phyloP scores from a whole-genome alignment of 2,797 vertebrate species.

The Poliocrania exsul region DNA sequence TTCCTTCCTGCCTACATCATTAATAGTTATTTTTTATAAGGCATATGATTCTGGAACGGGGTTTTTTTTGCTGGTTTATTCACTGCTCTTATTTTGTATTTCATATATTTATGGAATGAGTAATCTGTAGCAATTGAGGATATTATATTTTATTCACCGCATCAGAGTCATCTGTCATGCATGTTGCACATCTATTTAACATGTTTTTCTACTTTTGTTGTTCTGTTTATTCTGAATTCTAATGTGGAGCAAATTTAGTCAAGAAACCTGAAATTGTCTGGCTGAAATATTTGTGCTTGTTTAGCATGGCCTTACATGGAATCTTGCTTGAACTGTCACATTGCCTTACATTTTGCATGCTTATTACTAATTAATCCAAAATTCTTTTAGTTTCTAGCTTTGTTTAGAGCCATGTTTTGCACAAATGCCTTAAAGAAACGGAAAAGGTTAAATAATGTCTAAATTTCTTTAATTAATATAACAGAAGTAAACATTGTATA shows the following conservation, averaged over 20 bases:
- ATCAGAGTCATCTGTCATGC: not conserved
- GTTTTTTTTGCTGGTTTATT: not conserved
- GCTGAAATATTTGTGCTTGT: not conserved
- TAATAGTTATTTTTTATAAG: not conserved
- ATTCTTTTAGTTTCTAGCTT: not conserved
- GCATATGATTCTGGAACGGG: not conserved
- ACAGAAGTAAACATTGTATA: not conserved
- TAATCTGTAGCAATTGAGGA: not conserved
- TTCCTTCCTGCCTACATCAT: accelerated
- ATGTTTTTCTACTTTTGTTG: not conserved
- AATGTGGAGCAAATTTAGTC: not conserved
- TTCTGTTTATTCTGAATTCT: slow-evolving; percentile 1
- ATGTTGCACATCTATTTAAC: slow-evolving; percentile 16
- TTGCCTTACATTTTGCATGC: not conserved
- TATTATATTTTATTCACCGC: slow-evolving; percentile 25
- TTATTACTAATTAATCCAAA: slow-evolving; percentile 1
- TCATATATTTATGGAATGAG: not conserved
- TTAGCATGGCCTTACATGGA: not conserved
- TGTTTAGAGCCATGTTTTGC: not conserved
- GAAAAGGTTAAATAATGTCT: slow-evolving; percentile 18
- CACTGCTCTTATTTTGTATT: not conserved
- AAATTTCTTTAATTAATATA: slow-evolving; percentile 29
- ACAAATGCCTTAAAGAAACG: not conserved
- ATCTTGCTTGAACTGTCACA: not conserved
- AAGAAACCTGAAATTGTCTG: not conserved